A percentile compares a stretch with the other conserved stretches of the same genome.
Conservation (phyloP, 2,113 vertebrate species). For the Trogon surrucura region DNA sequence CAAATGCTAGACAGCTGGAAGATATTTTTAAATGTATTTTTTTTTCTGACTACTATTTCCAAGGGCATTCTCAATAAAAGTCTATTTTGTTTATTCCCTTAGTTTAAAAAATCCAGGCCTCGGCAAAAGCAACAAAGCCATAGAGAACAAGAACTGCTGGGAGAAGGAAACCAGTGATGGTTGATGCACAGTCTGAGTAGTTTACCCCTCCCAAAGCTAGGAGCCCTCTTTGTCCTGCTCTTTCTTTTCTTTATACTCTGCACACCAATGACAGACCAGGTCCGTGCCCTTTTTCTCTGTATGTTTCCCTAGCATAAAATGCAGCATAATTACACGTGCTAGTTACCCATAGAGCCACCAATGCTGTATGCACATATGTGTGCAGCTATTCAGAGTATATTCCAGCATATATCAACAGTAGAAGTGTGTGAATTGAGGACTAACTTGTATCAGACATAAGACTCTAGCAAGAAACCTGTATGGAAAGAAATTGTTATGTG, state of each 20-base stretch:
- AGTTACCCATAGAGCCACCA: not conserved
- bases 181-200: not conserved
- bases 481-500: not conserved
- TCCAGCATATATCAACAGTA: not conserved
- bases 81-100: not conserved
- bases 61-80: not conserved
- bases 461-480: not conserved
- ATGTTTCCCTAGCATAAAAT: not conserved
- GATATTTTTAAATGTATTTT: not conserved
- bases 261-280: not conserved
- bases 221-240: not conserved
- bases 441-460: not conserved
- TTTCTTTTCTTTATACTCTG: not conserved
- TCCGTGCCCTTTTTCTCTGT: accelerated
- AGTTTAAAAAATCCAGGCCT: not conserved
- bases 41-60: not conserved
- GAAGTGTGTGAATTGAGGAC: not conserved
- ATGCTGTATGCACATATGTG: not conserved
- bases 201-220: not conserved
- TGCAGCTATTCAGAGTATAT: not conserved
- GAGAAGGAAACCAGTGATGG: not conserved
- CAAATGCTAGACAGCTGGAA: not conserved
- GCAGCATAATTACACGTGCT: not conserved
- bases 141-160: not conserved
- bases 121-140: not conserved